Percentiles rank a stretch among this genome's conserved stretches.
Evolutionary conservation across 2,888 invertebrate genomes (phyloP).

Genomic region (Epistrophe eligans): DNA sequence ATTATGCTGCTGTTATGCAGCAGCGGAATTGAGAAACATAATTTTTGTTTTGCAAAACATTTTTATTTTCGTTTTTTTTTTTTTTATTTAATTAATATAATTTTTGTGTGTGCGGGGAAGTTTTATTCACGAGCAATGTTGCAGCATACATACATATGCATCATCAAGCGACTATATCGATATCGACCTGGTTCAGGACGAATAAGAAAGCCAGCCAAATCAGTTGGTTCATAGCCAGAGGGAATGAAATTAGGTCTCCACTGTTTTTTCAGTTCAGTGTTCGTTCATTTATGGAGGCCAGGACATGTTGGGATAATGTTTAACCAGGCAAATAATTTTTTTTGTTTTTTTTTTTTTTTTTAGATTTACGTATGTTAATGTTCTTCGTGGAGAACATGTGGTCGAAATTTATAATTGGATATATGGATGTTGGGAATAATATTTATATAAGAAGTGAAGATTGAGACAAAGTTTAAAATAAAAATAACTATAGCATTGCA

Average conservation of each 20-base stretch:
- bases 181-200: conserved; percentile 29
- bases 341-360: conserved; percentile 1
- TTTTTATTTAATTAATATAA: conserved; percentile 75
- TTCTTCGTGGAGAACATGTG: conserved; percentile 54
- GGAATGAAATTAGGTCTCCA: conserved; percentile 57
- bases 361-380: conserved; percentile 53
- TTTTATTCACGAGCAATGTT: conserved; percentile 41
- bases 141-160: background rate
- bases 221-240: conserved; percentile 41
- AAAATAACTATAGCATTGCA: background rate
- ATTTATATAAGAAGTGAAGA: conserved; percentile 19
- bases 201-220: conserved; percentile 15
- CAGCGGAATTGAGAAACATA: conserved; percentile 61
- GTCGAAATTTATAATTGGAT: conserved; percentile 51
- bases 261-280: conserved; percentile 11
- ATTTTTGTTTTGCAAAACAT: conserved; percentile 51
- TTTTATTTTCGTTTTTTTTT: conserved; percentile 25
- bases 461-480: background rate
- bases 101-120: conserved; percentile 54
- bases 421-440: conserved; percentile 25
- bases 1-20: conserved; percentile 33
- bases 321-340: conserved; percentile 18
- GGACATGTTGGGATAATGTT: conserved; percentile 61
- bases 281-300: conserved; percentile 30
- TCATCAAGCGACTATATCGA: background rate